Base-by-base conservation (phyloP, 2,888 invertebrate genomes). In the Caenorhabditis wallacei region DNA sequence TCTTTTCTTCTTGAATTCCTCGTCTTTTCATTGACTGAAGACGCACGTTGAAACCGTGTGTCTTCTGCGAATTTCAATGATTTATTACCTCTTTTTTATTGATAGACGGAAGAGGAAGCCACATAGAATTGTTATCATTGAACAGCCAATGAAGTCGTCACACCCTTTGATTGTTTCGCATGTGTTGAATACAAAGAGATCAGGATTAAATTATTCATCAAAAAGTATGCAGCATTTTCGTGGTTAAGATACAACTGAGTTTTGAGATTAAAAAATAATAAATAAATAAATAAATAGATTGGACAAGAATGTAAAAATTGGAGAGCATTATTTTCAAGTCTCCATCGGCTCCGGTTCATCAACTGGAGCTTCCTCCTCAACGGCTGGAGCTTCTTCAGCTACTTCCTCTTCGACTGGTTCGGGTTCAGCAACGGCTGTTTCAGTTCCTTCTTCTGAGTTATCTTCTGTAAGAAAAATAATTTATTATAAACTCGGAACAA, bases 41-140 rank as follows among this genome's bases (percentile, higher is more conserved):
- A 48, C 4, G 18, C 71, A 71, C 71, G 61, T 61, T 37, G 61
- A 48, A 72, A 63, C 72, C 61, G 40, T 63, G 43, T 54, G 61
- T 61, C 72, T 72, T 72, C 54, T 63, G 61, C 54, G 37, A 35
- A 37, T 71, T 51, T 53, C 40, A 51, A 26, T 54, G 72, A 72
- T 63, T 72, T 40, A 72, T 72, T 11, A 43, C 43, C 22, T 2
- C 16, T 40, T 63, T 63, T 63, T 63, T 43, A 37, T 30, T 53
- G n/a, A 63, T 20, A 63, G 30, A 40, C 7, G 70, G 30, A 24
- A 43, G 43, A 72, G 53, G 54, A 43, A 43, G 40, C 16, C 30
- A 35, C 13, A 30, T 30, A n/a, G 56, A 57, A 37, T 68, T 22
- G 20, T 54, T 16, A 54, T 54, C 72, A 72, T 8, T 64, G 56